phyloP scores from a whole-genome alignment of 2,888 invertebrate genomes.

The Crossocerus cetratus region DNA sequence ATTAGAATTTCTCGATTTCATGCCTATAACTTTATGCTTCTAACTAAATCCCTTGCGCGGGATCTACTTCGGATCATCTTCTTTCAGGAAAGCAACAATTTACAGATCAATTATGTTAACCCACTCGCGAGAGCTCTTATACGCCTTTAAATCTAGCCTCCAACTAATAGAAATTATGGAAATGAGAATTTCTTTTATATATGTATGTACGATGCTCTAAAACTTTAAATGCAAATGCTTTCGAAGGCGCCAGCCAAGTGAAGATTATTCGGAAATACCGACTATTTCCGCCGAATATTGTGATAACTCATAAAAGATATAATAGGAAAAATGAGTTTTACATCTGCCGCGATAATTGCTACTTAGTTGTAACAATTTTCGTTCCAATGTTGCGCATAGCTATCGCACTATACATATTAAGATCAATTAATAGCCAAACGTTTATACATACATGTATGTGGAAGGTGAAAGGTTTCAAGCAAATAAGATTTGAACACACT shows the following conservation, averaged over 20 bases:
- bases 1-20: constrained; percentile 36
- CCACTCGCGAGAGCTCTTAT: constrained; percentile 21
- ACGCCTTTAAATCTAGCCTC: not conserved
- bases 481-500: constrained; percentile 32
- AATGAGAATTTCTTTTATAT: too few species aligned
- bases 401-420: constrained; percentile 16
- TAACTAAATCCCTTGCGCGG: constrained; percentile 9
- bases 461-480: constrained; percentile 25
- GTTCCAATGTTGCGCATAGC: constrained; percentile 23
- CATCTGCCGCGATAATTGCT: constrained; percentile 52
- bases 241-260: constrained; percentile 24
- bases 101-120: constrained; percentile 31
- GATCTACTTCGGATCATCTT: not conserved
- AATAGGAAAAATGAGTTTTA: constrained; percentile 38
- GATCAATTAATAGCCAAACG: constrained; percentile 20
- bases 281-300: constrained; percentile 47
- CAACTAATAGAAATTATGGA: not conserved
- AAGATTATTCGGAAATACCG: constrained; percentile 27
- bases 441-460: constrained; percentile 33
- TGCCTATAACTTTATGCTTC: constrained; percentile 41
- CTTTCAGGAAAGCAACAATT: constrained; percentile 30
- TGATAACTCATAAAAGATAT: constrained; percentile 45
- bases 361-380: constrained; percentile 31
- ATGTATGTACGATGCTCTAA: constrained; percentile 3
- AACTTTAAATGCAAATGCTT: constrained; percentile 12